phyloP scores from a whole-genome alignment of 2,888 invertebrate species.

The Caenorhabditis sp. region DNA sequence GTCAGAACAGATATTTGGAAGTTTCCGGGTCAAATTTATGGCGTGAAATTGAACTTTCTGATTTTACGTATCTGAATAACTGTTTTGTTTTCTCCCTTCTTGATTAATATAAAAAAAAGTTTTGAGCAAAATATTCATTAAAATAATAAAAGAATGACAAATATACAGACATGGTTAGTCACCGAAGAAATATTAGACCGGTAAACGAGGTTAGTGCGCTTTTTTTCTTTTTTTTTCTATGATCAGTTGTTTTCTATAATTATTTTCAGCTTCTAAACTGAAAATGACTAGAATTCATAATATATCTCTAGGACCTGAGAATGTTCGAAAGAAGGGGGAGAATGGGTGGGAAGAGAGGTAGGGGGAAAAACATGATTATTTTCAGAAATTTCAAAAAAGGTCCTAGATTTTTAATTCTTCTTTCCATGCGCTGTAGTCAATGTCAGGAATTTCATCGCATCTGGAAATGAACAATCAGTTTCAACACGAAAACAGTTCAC shows the following conservation, averaged over 20 bases:
- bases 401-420: constrained; percentile 42
- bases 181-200: constrained; percentile 18
- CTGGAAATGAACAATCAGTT: no score
- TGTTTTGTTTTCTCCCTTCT: no score
- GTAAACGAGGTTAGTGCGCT: constrained; percentile 1
- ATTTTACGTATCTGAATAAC: no score
- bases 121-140: no score
- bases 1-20: no score
- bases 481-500: no score
- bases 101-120: no score
- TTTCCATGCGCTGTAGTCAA: constrained; percentile 53
- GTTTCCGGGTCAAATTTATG: no score
- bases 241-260: background rate
- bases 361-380: background rate
- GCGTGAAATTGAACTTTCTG: no score
- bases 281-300: constrained; percentile 11
- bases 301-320: background rate
- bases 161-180: constrained; percentile 9
- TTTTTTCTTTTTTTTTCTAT: background rate
- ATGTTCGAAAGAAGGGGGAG: background rate
- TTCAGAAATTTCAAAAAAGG: background rate
- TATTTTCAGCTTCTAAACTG: background rate
- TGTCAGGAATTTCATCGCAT: constrained; percentile 51
- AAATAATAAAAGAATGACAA: background rate
- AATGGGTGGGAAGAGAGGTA: background rate